Conservation (phyloP, 2,797 vertebrate genomes). For the Eidolon dupreanum region DNA sequence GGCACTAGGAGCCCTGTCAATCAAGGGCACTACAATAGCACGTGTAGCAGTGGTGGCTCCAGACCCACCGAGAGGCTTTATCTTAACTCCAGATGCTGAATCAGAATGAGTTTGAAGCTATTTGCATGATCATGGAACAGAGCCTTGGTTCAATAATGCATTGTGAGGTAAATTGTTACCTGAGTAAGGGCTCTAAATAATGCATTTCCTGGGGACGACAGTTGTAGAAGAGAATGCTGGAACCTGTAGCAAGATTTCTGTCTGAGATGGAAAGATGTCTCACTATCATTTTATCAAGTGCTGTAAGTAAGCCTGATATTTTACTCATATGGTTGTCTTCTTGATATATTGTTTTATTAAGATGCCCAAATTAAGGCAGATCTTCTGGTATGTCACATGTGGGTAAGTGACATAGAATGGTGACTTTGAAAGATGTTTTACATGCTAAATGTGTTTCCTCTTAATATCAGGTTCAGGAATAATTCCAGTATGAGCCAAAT, state of each 20-base stretch:
- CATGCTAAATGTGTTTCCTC: slow-evolving; percentile 46
- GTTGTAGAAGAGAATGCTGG: slow-evolving; percentile 84
- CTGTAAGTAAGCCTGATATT: slow-evolving; percentile 92
- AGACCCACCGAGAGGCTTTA: slow-evolving; percentile 77
- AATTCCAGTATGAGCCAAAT: slow-evolving; percentile 68
- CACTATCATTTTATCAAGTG: slow-evolving; percentile 99
- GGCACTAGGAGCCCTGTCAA: slow-evolving; percentile 88
- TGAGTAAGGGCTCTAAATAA: slow-evolving; percentile 89
- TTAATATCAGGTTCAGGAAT: slow-evolving; percentile 56
- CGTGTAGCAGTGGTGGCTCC: slow-evolving; percentile 89
- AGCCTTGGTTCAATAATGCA: slow-evolving; percentile 83
- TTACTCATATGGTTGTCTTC: slow-evolving; percentile 51
- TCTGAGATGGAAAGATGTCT: slow-evolving; percentile 92
- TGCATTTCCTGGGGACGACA: slow-evolving; percentile 87
- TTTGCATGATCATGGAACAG: slow-evolving; percentile 80
- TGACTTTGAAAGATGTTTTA: slow-evolving; percentile 78
- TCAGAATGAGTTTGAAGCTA: slow-evolving; percentile 82
- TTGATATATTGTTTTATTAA: slow-evolving; percentile 67
- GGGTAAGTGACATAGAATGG: slow-evolving; percentile 48
- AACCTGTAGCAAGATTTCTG: slow-evolving; percentile 86
- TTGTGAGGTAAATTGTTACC: slow-evolving; percentile 86
- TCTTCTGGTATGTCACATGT: slow-evolving; percentile 68
- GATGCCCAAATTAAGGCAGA: slow-evolving; percentile 74
- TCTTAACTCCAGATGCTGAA: slow-evolving; percentile 84
- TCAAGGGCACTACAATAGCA: slow-evolving; percentile 90